A percentile compares a stretch with the other conserved stretches of the same genome.
Conservation (phyloP, 2,113 vertebrate genomes). For the Peromyscus leucopus region DNA sequence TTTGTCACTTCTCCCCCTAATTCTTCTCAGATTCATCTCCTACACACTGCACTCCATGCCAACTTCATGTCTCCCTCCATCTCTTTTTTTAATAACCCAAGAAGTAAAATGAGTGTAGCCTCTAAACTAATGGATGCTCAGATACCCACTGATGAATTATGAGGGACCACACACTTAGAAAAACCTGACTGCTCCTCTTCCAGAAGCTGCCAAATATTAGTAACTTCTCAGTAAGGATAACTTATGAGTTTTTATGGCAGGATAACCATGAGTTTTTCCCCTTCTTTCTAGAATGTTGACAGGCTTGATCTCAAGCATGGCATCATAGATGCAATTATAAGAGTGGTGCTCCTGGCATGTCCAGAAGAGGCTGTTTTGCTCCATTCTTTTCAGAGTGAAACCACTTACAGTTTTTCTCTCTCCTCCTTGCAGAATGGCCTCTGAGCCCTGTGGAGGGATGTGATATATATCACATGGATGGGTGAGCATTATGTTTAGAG, state of each 20-base stretch:
- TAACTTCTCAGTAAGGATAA: not conserved
- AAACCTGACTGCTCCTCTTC: not conserved
- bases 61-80: not conserved
- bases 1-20: not conserved
- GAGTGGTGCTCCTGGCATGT: not conserved
- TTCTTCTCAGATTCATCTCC: not conserved
- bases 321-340: not conserved
- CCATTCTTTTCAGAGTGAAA: not conserved
- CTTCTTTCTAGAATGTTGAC: not conserved
- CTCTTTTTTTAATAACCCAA: not conserved
- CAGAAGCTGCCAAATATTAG: not conserved
- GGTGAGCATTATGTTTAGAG: not conserved
- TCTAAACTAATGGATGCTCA: not conserved
- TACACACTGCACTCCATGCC: not conserved
- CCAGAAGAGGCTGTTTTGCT: not conserved
- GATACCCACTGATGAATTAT: not conserved
- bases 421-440: not conserved
- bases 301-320: not conserved
- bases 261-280: too few relatives aligned
- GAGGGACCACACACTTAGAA: not conserved
- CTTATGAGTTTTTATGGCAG: too few relatives aligned
- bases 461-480: not conserved
- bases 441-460: accelerated
- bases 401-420: not conserved
- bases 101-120: not conserved